Evolutionary conservation across 2,888 invertebrate species (phyloP).

Genomic region (Rhimphoctona megacephalus): DNA sequence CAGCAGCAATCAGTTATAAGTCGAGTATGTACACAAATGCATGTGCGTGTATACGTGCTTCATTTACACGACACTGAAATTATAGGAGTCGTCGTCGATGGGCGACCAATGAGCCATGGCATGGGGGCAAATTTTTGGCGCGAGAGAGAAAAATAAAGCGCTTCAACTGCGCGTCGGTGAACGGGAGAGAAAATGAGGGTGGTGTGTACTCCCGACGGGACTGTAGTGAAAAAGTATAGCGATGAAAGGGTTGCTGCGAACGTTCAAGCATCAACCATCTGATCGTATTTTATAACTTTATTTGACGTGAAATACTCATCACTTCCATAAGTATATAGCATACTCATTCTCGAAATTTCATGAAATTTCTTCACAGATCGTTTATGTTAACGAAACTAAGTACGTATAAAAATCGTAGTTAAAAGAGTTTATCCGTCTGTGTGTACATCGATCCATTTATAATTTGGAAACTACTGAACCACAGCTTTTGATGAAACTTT

Average conservation of each 20-base stretch:
- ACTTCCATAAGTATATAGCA: no score
- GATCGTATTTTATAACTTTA: no score
- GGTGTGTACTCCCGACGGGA: not conserved
- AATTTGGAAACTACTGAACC: no score
- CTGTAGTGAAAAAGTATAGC: slow-evolving; percentile 17
- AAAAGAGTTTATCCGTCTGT: no score
- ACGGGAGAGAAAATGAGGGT: not conserved
- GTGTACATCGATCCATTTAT: no score
- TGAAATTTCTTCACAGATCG: no score
- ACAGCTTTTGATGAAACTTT: no score
- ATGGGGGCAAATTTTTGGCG: slow-evolving; percentile 34
- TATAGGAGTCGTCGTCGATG: slow-evolving; percentile 12
- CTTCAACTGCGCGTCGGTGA: not conserved
- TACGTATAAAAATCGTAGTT: no score
- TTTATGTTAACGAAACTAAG: no score
- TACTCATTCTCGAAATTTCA: no score
- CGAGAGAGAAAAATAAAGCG: not conserved
- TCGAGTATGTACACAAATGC: slow-evolving; percentile 1
- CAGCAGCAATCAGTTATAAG: slow-evolving; percentile 29
- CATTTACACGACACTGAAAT: slow-evolving; percentile 9
- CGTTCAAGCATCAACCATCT: not conserved
- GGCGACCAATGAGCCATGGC: slow-evolving; percentile 41
- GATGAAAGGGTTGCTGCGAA: not conserved
- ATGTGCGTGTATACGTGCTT: not conserved
- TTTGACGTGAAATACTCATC: no score